These are phyloP conservation scores for Pituophis catenifer DNA, from an alignment of 2,113 vertebrate species.

Conservation along the genomic window DNA sequence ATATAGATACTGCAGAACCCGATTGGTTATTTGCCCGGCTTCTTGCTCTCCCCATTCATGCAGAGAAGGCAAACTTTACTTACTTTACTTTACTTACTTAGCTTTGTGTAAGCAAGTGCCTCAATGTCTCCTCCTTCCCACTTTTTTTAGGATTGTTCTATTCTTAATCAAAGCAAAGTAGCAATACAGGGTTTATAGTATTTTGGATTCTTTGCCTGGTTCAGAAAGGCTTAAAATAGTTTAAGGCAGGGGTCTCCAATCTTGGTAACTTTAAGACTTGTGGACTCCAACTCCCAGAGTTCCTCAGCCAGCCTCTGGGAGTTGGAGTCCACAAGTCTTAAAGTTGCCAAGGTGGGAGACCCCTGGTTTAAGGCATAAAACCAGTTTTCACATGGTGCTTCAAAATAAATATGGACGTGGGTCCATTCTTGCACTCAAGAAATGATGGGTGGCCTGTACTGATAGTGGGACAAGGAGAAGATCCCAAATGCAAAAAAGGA, in stretches of 20 bases:
- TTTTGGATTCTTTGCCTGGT: not conserved
- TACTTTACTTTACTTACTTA: not conserved
- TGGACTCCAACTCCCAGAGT: too few species aligned
- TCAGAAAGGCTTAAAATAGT: not conserved
- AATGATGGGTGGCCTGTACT: not conserved
- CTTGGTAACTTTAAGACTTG: too few species aligned
- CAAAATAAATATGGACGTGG: not conserved
- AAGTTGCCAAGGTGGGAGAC: too few species aligned
- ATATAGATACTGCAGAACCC: not conserved
- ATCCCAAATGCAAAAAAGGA: not conserved
- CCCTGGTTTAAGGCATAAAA: not conserved
- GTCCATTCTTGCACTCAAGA: not conserved
- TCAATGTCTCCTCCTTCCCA: not conserved
- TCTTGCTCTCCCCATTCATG: not conserved
- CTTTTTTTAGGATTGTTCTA: not conserved
- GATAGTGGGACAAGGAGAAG: not conserved
- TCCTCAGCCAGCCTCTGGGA: too few species aligned
- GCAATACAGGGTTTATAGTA: not conserved
- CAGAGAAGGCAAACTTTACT: not conserved
- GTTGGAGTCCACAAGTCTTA: too few species aligned
- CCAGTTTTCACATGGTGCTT: not conserved
- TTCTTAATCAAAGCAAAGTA: not conserved
- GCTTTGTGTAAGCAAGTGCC: not conserved
- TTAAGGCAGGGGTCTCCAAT: not conserved
- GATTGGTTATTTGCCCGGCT: not conserved